Evolutionary conservation across 2,113 vertebrate species (phyloP).

Genomic region (Halcyon malimbica): DNA sequence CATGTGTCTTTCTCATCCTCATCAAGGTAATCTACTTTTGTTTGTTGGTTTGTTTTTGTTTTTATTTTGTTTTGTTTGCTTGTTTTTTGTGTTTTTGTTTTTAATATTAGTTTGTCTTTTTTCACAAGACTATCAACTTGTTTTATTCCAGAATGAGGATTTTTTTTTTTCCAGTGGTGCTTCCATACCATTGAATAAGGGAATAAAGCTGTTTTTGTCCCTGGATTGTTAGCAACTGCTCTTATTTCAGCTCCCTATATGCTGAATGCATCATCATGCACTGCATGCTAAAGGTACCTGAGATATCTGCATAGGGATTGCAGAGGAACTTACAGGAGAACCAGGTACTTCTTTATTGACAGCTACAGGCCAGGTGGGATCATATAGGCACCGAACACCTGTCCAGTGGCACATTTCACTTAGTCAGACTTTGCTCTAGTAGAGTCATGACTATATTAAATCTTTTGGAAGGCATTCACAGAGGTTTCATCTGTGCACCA

Average conservation of each 20-base stretch:
- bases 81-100: too few relatives aligned
- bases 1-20: neutral
- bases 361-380: neutral
- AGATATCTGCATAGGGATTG: neutral
- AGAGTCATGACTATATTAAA: neutral
- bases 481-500: neutral
- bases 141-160: neutral
- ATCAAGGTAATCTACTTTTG: neutral
- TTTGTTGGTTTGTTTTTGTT: too few relatives aligned
- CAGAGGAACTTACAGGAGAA: neutral
- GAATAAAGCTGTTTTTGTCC: neutral
- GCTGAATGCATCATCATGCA: neutral
- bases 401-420: neutral
- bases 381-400: neutral
- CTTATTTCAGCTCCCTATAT: neutral
- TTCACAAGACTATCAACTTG: neutral
- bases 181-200: neutral
- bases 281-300: neutral
- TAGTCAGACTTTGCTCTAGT: neutral
- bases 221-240: neutral
- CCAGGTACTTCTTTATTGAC: neutral
- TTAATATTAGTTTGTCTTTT: neutral
- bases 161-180: accelerated
- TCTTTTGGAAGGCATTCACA: neutral
- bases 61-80: too few relatives aligned